Percentiles rank a stretch among this genome's conserved stretches.
These are phyloP conservation scores for Aurelia aurita complex sp. Pacific DNA, from an alignment of 30 jellyfish, hydroid and myxozoan species.

Conservation along the genomic window DNA sequence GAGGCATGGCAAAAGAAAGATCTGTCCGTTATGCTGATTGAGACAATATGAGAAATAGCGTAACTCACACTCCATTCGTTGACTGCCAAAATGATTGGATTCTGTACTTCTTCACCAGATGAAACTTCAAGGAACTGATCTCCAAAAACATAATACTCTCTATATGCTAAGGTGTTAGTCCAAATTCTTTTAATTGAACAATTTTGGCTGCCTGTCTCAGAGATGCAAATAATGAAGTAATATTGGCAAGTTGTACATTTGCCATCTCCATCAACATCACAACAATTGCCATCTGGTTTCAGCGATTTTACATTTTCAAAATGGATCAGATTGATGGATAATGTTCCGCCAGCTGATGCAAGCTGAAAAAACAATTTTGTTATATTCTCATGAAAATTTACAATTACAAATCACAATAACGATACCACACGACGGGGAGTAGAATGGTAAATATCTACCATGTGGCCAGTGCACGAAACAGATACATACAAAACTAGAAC, in stretches of 20 bases:
- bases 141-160: not conserved
- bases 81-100: not conserved
- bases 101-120: not conserved
- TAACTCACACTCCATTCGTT: not conserved
- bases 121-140: not conserved
- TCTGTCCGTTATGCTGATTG: too few species aligned
- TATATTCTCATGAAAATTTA: not conserved
- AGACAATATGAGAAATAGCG: too few species aligned
- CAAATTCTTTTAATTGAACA: constrained; percentile 12
- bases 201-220: not conserved
- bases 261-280: constrained; percentile 14
- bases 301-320: constrained; percentile 24
- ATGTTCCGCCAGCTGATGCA: constrained; percentile 1
- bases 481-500: too few species aligned
- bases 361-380: not conserved
- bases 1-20: too few species aligned
- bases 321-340: constrained; percentile 13
- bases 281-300: constrained; percentile 24
- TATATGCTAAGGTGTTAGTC: constrained; percentile 4
- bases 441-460: too few species aligned
- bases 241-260: constrained; percentile 21
- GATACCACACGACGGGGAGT: too few species aligned
- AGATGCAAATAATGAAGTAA: constrained; percentile 17
- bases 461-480: too few species aligned
- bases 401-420: too few species aligned